Conservation (phyloP, 1,140 invertebrate genomes). For the Stegodyphus dumicola region DNA sequence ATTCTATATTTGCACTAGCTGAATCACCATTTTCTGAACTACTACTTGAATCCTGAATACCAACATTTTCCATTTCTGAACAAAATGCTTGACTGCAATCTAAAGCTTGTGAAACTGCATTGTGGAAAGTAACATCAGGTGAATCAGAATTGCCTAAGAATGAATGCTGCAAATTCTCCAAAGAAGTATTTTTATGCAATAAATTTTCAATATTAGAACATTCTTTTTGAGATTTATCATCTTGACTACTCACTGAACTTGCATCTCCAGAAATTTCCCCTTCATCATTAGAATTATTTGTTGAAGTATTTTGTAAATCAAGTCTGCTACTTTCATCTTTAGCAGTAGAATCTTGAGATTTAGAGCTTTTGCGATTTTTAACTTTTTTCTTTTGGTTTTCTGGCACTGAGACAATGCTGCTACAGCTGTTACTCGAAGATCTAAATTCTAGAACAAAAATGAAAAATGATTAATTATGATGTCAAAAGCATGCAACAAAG, state of each 20-base stretch:
- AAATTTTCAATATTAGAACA: not conserved
- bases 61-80: not conserved
- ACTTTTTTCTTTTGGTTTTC: constrained; percentile 44
- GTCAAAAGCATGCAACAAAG: too few species aligned
- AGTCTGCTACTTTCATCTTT: not conserved
- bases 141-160: constrained; percentile 4
- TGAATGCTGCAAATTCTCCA: not conserved
- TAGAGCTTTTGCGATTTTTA: constrained; percentile 25
- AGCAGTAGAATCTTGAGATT: constrained; percentile 10
- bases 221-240: not conserved
- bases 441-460: constrained; percentile 29
- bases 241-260: not conserved
- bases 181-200: not conserved
- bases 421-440: constrained; percentile 7
- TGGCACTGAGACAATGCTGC: constrained; percentile 22
- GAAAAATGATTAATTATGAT: too few species aligned
- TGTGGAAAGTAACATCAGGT: not conserved
- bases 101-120: constrained; percentile 1
- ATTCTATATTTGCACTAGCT: not conserved
- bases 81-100: not conserved
- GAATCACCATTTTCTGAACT: constrained; percentile 35
- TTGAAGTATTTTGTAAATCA: not conserved
- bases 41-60: constrained; percentile 30
- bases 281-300: not conserved
- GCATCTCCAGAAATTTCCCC: not conserved